Conservation (phyloP, 2,888 invertebrate genomes). For the Mayetiola destructor region DNA sequence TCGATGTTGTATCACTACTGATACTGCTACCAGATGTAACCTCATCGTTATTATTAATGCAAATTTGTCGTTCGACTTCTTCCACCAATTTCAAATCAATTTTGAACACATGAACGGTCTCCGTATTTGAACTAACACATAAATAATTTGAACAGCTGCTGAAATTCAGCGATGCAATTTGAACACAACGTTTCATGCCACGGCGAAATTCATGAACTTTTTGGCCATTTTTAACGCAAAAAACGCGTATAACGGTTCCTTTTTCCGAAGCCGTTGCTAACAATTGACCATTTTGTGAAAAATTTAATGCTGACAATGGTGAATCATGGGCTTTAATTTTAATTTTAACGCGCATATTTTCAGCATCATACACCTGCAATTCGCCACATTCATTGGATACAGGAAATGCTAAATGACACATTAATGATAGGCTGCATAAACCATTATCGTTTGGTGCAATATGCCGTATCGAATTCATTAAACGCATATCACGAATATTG, state of each 20-base stretch:
- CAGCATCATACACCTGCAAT: constrained; percentile 32
- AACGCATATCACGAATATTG: constrained; percentile 35
- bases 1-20: constrained; percentile 4
- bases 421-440: constrained; percentile 31
- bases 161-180: constrained; percentile 33
- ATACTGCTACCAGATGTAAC: not conserved
- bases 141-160: constrained; percentile 29
- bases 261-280: constrained; percentile 34
- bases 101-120: constrained; percentile 34
- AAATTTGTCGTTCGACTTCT: constrained; percentile 24
- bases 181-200: constrained; percentile 32
- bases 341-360: constrained; percentile 26
- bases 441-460: constrained; percentile 31
- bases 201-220: constrained; percentile 34
- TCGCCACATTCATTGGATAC: constrained; percentile 26
- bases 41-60: constrained; percentile 13
- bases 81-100: constrained; percentile 30
- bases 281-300: constrained; percentile 31
- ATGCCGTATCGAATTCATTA: constrained; percentile 32
- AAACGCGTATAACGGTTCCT: constrained; percentile 35
- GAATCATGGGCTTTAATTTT: constrained; percentile 33
- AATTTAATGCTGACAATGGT: constrained; percentile 30
- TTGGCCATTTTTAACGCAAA: constrained; percentile 34
- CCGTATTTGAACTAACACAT: constrained; percentile 34
- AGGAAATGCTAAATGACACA: constrained; percentile 34